Evolutionary conservation across 1,140 invertebrate species (phyloP).

Genomic region (Tetramorium parvispinum): DNA sequence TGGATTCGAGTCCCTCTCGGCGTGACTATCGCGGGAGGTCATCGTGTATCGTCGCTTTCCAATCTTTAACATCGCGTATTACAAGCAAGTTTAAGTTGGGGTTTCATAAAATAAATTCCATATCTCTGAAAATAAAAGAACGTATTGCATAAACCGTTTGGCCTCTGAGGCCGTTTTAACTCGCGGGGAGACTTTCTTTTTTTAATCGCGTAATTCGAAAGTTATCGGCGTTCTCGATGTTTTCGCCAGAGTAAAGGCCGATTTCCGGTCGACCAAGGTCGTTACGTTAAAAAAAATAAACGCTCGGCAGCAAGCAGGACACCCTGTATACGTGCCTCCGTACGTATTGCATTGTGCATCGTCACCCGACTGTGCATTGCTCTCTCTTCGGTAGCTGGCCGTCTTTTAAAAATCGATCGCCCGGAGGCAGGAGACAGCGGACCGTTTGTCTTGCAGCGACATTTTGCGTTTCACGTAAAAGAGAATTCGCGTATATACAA

Average conservation of each 20-base stretch:
- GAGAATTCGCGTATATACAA: conserved; percentile 15
- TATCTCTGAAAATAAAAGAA: not conserved
- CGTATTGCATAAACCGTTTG: not conserved
- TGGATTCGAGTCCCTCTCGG: not conserved
- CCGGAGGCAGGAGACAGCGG: not conserved
- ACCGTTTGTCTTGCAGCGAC: conserved; percentile 45
- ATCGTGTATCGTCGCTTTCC: not conserved
- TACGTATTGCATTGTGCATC: conserved; percentile 36
- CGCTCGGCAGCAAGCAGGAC: not conserved
- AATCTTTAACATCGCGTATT: not conserved
- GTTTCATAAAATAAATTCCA: not conserved
- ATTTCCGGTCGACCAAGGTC: not conserved
- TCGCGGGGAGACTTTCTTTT: not conserved
- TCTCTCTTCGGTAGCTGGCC: not conserved
- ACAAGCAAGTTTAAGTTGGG: not conserved
- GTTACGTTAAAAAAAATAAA: not conserved
- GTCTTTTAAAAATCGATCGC: conserved; percentile 53
- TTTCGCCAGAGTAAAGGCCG: not conserved
- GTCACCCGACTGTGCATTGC: conserved; percentile 14
- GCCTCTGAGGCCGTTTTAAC: not conserved
- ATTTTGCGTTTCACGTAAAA: conserved; percentile 46
- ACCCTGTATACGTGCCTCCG: not conserved
- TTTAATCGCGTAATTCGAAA: not conserved
- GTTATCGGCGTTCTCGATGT: not conserved
- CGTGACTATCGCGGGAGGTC: not conserved